Evolutionary conservation across 2,113 vertebrate genomes (phyloP), one percentile per base, ranked within the genome.

Genomic region (Crotophaga sulcirostris): DNA sequence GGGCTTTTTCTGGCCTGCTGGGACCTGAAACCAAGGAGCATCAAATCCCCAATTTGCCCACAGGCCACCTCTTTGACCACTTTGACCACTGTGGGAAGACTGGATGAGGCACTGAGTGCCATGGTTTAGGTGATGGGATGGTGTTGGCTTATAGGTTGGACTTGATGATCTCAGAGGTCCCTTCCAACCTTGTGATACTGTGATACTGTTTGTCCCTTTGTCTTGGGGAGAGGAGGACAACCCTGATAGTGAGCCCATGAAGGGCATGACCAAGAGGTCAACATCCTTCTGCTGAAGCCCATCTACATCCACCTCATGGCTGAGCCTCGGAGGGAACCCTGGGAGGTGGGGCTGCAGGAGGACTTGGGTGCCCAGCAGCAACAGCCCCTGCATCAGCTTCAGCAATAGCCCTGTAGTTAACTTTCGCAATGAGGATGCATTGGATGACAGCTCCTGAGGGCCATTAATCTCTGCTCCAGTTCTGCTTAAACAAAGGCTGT

Each of bases 361-460:
- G 51, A 45, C 86, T 68, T 74, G 34, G n/a, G 31, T 56, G 55
- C 23, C 38, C 23, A 16, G 36, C 62, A 93, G 38, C 62, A 93
- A 34, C 75, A 52, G 76, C 25, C 21, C n/a, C 58, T 38, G 45
- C 0, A 0, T 51, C 63, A 84, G 42, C 47, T 76, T 58, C 47
- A 42, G 40, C 0, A 1, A 8, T 0, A 2, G 10, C 29, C 13
- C 40, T 9, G 28, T 17, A 38, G 42, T 20, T 42, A 23, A n/a
- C 24, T 72, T 62, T 23, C 55, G 52, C 42, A 19, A 4, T 14
- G 26, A 38, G 52, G 58, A 56, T 1, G 9, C 6, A 2, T 66
- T 69, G 52, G 29, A 20, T 42, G 47, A 31, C n/a, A 16, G 9
- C 21, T 91, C 26, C 34, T 0, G 3, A 54, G 45, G 13, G 14